Evolutionary conservation across 35 echinoderm and acorn worm genomes (phyloP).

Genomic region (Anneissia japonica): DNA sequence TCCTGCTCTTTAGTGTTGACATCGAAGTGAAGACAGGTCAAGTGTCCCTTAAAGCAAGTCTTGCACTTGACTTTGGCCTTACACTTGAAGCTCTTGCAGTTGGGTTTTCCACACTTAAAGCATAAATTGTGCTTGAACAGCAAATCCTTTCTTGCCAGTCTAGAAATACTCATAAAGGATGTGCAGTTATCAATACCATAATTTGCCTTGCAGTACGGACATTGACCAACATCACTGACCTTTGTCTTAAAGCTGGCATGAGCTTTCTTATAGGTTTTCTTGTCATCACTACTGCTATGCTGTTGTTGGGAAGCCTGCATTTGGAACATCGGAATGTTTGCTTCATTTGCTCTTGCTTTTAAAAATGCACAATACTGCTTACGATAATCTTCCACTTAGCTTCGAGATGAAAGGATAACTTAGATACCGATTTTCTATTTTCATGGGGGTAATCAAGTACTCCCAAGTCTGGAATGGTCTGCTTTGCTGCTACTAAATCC

Average conservation of each 20-base stretch:
- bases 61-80: neutral
- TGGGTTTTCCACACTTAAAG: too few relatives aligned
- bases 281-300: neutral
- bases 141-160: neutral
- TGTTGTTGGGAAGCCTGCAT: neutral
- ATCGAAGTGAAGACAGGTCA: neutral
- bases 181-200: neutral
- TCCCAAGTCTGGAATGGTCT: neutral
- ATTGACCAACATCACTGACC: neutral
- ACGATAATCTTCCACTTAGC: neutral
- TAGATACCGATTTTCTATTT: neutral
- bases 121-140: too few relatives aligned
- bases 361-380: too few relatives aligned
- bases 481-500: conserved; percentile 37
- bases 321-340: neutral
- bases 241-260: neutral
- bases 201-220: neutral
- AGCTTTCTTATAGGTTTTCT: neutral
- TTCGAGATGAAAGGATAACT: neutral
- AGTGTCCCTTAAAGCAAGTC: neutral
- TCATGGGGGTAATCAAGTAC: neutral
- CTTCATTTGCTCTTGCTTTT: neutral
- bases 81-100: neutral
- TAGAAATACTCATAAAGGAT: neutral
- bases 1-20: too few relatives aligned